These are phyloP conservation scores for Troilus luridus DNA, from an alignment of 2,888 invertebrate genomes.

Conservation along the genomic window DNA sequence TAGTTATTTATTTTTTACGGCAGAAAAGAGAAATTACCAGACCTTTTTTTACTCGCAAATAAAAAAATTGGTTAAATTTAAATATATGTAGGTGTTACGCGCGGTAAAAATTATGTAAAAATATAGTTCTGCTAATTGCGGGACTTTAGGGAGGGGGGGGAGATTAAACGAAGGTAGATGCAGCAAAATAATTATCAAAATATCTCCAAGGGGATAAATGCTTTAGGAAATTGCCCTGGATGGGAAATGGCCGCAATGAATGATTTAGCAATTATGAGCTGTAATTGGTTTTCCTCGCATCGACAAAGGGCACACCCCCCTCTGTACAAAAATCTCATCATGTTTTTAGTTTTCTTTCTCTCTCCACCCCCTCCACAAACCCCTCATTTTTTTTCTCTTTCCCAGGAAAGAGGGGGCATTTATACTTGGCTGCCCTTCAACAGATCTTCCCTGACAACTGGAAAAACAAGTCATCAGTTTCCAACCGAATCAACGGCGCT, in stretches of 20 bases:
- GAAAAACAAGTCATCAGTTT: conserved; percentile 48
- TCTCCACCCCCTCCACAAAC: no score
- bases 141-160: background rate
- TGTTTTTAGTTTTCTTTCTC: conserved; percentile 24
- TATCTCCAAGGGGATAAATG: conserved; percentile 8
- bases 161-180: background rate
- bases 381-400: background rate
- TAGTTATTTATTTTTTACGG: no score
- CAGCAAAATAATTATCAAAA: conserved; percentile 35
- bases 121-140: background rate
- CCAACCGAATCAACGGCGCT: conserved; percentile 16
- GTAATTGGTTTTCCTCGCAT: conserved; percentile 50
- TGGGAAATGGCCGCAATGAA: conserved; percentile 46
- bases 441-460: conserved; percentile 49
- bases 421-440: conserved; percentile 42
- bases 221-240: conserved; percentile 50
- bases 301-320: background rate
- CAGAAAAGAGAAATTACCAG: no score
- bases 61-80: no score
- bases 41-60: no score
- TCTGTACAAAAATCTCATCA: conserved; percentile 41
- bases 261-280: conserved; percentile 39
- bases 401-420: background rate
- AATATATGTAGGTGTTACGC: no score
- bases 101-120: no score